Percentiles rank a stretch among this genome's conserved stretches.
Conservation (phyloP, 2,797 vertebrate species). For the Poeciliopsis paucimaculata region DNA sequence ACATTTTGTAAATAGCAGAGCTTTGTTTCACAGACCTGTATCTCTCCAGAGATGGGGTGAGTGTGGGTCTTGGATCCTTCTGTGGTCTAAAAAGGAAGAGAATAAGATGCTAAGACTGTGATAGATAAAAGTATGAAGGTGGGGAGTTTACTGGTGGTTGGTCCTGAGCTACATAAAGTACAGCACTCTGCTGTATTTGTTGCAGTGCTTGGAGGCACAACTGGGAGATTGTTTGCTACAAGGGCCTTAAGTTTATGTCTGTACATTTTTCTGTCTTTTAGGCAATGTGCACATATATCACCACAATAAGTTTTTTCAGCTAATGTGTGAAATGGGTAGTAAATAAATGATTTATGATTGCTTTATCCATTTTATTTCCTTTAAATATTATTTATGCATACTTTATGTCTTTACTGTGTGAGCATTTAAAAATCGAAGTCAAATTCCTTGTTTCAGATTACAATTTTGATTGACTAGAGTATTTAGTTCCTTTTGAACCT, state of each 20-base stretch:
- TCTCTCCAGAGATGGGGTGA: conserved; percentile 94
- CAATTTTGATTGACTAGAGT: neutral
- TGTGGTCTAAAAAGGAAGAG: conserved; percentile 78
- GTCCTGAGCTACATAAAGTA: conserved; percentile 17
- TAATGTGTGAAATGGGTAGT: neutral
- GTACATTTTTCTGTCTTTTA: neutral
- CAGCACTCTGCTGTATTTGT: conserved; percentile 12
- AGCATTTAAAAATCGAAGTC: neutral
- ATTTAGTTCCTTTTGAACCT: neutral
- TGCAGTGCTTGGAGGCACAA: conserved; percentile 25
- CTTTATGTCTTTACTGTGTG: neutral
- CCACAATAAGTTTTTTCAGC: neutral
- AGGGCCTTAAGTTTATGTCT: neutral
- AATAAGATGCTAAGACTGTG: conserved; percentile 32
- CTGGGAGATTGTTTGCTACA: neutral
- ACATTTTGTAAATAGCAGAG: neutral
- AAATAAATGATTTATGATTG: neutral
- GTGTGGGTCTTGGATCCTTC: conserved; percentile 86
- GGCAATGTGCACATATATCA: neutral
- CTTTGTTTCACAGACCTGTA: conserved; percentile 85
- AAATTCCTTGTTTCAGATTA: neutral
- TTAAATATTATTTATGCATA: neutral
- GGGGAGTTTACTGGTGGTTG: conserved; percentile 38
- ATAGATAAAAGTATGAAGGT: conserved; percentile 21
- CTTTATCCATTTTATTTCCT: neutral